Conservation (phyloP, 2,888 invertebrate species). For the Caenorhabditis wallacei region DNA sequence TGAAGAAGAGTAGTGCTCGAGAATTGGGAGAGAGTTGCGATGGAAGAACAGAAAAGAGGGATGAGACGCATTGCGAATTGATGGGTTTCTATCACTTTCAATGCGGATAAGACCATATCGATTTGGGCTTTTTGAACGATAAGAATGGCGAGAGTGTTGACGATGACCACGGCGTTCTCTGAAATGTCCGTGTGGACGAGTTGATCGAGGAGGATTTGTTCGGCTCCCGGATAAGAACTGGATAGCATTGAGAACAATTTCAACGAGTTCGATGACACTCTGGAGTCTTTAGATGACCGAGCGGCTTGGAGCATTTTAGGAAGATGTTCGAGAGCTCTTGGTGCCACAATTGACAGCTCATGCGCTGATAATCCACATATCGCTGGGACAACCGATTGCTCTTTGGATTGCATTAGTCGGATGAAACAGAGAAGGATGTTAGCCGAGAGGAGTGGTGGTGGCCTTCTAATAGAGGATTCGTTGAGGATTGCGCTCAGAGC, state of each 20-base stretch:
- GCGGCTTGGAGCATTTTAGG: slow-evolving; percentile 54
- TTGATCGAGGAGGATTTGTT: slow-evolving; percentile 67
- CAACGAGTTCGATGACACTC: slow-evolving; percentile 44
- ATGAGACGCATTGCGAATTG: slow-evolving; percentile 70
- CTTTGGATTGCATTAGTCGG: slow-evolving; percentile 73
- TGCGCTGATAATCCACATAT: slow-evolving; percentile 59
- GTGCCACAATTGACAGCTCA: slow-evolving; percentile 69
- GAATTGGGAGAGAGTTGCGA: slow-evolving; percentile 65
- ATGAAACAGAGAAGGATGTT: slow-evolving; percentile 76
- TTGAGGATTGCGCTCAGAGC: slow-evolving; percentile 76
- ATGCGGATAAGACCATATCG: slow-evolving; percentile 67
- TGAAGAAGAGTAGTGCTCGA: slow-evolving; percentile 58
- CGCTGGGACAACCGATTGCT: slow-evolving; percentile 62
- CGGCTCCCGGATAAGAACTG: slow-evolving; percentile 58
- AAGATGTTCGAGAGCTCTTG: slow-evolving; percentile 73
- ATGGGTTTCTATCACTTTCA: slow-evolving; percentile 69
- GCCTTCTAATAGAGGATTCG: slow-evolving; percentile 62
- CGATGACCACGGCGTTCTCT: slow-evolving; percentile 71
- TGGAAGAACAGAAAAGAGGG: slow-evolving; percentile 74
- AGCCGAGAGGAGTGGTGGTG: slow-evolving; percentile 75
- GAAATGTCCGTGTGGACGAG: slow-evolving; percentile 51
- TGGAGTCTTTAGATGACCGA: slow-evolving; percentile 33
- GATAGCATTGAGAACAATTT: slow-evolving; percentile 66
- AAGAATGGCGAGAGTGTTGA: slow-evolving; percentile 78
- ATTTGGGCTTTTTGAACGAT: slow-evolving; percentile 79